A percentile compares a stretch with the other conserved stretches of the same genome.
phyloP scores from a whole-genome alignment of 92 coral and sea anemone species.

The Actinernus sp. region DNA sequence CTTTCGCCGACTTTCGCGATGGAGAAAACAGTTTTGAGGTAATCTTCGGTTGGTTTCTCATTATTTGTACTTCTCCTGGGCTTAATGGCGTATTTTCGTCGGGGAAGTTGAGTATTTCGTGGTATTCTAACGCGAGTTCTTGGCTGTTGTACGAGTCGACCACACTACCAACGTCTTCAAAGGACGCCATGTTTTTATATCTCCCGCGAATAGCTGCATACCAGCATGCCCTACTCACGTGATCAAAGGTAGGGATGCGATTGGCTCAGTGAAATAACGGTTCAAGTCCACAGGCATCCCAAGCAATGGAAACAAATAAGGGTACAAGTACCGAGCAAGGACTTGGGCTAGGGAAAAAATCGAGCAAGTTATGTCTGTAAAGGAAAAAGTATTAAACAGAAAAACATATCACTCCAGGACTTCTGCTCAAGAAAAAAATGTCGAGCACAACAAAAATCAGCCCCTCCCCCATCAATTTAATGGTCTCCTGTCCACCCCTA shows the following conservation, averaged over 20 bases:
- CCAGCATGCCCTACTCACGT: slow-evolving; percentile 84
- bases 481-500: no score
- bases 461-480: no score
- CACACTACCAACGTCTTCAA: slow-evolving; percentile 37
- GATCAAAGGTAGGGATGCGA: slow-evolving; percentile 5
- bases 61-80: slow-evolving; percentile 70
- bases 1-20: slow-evolving; percentile 65
- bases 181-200: slow-evolving; percentile 92
- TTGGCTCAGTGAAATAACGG: neutral
- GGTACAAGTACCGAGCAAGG: neutral
- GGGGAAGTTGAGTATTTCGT: slow-evolving; percentile 4
- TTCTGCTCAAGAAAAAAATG: no score
- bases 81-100: slow-evolving; percentile 76
- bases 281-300: slow-evolving; percentile 1
- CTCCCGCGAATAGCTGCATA: slow-evolving; percentile 66
- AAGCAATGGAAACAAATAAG: neutral
- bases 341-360: no score
- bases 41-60: slow-evolving; percentile 90
- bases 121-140: slow-evolving; percentile 6
- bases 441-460: no score
- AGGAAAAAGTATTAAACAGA: no score
- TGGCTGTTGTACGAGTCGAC: slow-evolving; percentile 1
- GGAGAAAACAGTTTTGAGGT: slow-evolving; percentile 79
- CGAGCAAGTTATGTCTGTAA: no score
- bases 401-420: no score